These are phyloP conservation scores for Pygmarrhopalites habei DNA, from an alignment of 1,140 invertebrate genomes.

Conservation along the genomic window DNA sequence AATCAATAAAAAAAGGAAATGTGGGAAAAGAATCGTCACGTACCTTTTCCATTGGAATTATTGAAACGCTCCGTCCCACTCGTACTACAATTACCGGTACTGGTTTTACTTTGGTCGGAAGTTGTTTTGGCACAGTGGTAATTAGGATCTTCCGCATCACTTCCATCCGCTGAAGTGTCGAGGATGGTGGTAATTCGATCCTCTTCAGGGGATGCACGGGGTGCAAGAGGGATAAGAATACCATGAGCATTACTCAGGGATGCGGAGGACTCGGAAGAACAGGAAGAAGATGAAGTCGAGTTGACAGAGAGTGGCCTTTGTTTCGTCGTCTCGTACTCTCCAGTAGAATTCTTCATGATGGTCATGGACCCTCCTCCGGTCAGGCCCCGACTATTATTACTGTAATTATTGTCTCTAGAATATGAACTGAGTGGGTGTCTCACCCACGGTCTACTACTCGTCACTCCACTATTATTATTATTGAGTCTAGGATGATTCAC, in stretches of 20 bases:
- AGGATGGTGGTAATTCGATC: constrained; percentile 25
- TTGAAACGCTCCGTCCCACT: constrained; percentile 34
- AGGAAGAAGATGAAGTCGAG: constrained; percentile 62
- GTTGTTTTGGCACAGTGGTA: constrained; percentile 24
- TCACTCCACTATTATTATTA: too few species aligned
- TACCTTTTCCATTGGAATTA: constrained; percentile 34
- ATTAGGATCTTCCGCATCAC: constrained; percentile 24
- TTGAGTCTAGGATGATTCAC: too few species aligned
- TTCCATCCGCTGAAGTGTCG: constrained; percentile 28
- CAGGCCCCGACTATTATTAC: neutral
- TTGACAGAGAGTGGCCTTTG: constrained; percentile 67
- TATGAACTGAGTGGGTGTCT: constrained; percentile 19
- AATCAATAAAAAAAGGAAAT: neutral
- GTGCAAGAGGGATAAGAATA: constrained; percentile 5
- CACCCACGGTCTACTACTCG: too few species aligned
- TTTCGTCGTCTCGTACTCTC: constrained; percentile 9
- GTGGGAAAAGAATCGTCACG: too few species aligned
- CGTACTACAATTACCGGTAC: too few species aligned
- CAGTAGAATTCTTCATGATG: neutral
- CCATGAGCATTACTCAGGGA: constrained; percentile 15
- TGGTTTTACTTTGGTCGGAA: constrained; percentile 29
- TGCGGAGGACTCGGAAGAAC: constrained; percentile 42
- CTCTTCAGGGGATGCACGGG: constrained; percentile 36
- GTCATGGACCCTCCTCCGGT: too few species aligned
- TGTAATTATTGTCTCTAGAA: constrained; percentile 22